Evolutionary conservation across 1,140 invertebrate species (phyloP), one percentile per base, ranked within the genome.

Genomic region (Pseudomyrmex cubaensis): DNA sequence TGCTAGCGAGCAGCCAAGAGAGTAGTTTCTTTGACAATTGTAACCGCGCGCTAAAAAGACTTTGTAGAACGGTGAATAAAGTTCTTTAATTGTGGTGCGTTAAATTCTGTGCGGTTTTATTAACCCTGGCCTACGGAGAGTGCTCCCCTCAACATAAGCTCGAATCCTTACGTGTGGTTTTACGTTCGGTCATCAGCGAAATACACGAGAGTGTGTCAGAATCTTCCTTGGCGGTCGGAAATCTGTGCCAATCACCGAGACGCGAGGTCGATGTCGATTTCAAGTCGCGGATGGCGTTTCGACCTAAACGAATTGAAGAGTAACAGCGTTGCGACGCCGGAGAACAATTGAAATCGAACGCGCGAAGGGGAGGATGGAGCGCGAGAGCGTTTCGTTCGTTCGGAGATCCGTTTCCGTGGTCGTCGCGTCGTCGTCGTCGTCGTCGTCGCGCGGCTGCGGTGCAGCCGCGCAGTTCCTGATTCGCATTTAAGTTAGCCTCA

Each of bases 401-500:
- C 83, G 5, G 78, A 72, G 57, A 87, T 85, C 83, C 48, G 80
- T 74, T 83, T 76, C 70, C 72, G 83, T 76, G 57, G 35, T 35
- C 85, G 76, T 25, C 22, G 22, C 22, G 22, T 25, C 22, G 22
- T 25, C 10, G 25, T 13, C 17, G 17, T n/a, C n/a, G n/a, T n/a
- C n/a, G n/a, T 35, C 25, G 25, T 5, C 25, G 12, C 35, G 74
- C 75, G 75, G 10, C 61, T 7, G 50, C 64, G 61, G 64, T 48
- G 66, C 59, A 7, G 35, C 7, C 7, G 35, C 48, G 54, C 76
- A 72, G 76, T 88, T 85, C 87, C 77, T 86, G 88, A 86, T 89
- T 86, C 89, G 90, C 90, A 90, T 91, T 92, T 90, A 89, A 89
- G 90, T 92, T 90, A 87, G 87, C 87, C 91, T 92, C 91, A 92